phyloP scores from a whole-genome alignment of 2,888 invertebrate genomes.

The Osedax frankpressi region DNA sequence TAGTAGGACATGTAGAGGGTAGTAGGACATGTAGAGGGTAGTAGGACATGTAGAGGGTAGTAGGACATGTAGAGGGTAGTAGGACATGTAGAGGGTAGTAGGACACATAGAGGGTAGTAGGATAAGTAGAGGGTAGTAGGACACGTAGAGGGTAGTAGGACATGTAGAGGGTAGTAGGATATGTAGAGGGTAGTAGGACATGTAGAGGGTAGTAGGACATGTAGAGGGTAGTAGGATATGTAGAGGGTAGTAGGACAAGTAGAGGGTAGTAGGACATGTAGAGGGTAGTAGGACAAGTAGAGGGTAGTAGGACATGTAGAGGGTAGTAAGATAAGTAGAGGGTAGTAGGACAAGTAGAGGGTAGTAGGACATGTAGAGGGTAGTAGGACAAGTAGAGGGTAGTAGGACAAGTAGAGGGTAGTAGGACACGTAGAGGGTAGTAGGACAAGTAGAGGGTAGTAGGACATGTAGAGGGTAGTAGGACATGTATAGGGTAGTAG shows the following conservation, averaged over 20 bases:
- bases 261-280: too few relatives aligned
- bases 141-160: neutral
- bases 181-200: neutral
- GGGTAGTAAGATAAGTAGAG: too few relatives aligned
- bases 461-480: neutral
- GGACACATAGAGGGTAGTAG: neutral
- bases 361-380: too few relatives aligned
- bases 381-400: too few relatives aligned
- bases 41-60: too few relatives aligned
- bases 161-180: neutral
- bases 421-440: neutral
- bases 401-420: neutral
- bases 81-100: neutral
- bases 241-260: too few relatives aligned
- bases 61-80: too few relatives aligned
- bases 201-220: neutral
- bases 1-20: too few relatives aligned
- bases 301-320: too few relatives aligned
- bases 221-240: neutral
- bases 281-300: too few relatives aligned
- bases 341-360: too few relatives aligned
- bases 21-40: too few relatives aligned
- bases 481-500: neutral
- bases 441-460: neutral
- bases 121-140: neutral